Evolutionary conservation across 2,797 vertebrate genomes (phyloP).

Genomic region (Leptatherina wallacei): DNA sequence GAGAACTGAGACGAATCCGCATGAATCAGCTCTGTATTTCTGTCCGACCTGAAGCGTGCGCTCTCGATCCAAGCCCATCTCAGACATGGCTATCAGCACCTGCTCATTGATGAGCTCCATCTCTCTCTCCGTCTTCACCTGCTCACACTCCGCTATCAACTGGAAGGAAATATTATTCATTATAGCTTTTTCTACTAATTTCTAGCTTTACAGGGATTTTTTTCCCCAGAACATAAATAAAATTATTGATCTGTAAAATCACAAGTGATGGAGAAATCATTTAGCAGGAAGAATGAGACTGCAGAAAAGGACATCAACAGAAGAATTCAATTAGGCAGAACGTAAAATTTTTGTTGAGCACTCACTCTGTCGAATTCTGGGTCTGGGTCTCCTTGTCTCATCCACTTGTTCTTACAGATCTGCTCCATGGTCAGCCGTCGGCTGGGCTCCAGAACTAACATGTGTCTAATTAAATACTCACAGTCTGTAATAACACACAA

Average conservation of each 20-base stretch:
- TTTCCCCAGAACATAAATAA: neutral
- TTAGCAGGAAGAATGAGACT: no score
- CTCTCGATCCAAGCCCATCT: conserved; percentile 95
- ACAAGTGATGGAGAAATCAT: neutral
- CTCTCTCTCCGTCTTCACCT: conserved; percentile 93
- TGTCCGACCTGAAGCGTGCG: conserved; percentile 90
- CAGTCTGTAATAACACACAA: conserved; percentile 86
- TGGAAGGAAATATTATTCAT: conserved; percentile 50
- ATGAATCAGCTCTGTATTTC: neutral
- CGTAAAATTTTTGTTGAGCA: neutral
- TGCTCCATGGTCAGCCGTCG: conserved; percentile 97
- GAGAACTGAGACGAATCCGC: neutral
- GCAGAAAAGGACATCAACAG: neutral
- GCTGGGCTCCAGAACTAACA: conserved; percentile 96
- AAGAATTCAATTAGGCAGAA: neutral
- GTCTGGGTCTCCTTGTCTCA: conserved; percentile 94
- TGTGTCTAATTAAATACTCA: conserved; percentile 98
- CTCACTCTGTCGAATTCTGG: conserved; percentile 94
- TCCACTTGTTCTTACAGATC: conserved; percentile 99
- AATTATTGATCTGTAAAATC: neutral
- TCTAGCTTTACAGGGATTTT: neutral
- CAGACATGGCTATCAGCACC: conserved; percentile 93
- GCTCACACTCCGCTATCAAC: conserved; percentile 95
- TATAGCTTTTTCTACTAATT: neutral
- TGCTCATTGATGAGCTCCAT: conserved; percentile 93